A percentile compares a stretch with the other conserved stretches of the same genome.
phyloP scores from a whole-genome alignment of 2,797 vertebrate genomes.

The Sitta carolinensis region DNA sequence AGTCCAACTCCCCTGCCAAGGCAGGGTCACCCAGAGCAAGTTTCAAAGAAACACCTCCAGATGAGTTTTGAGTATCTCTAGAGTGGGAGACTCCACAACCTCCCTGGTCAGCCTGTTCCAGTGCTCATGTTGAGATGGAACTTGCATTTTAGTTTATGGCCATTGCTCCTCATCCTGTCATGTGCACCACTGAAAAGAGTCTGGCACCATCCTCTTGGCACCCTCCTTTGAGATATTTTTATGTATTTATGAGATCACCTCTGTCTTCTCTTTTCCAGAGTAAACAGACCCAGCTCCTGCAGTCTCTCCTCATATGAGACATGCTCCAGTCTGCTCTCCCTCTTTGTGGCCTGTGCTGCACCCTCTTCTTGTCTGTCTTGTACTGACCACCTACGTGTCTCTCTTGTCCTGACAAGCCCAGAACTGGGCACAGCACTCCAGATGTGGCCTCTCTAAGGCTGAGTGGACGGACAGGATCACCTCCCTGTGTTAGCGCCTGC shows the following conservation, averaged over 20 bases:
- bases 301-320: neutral
- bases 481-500: neutral
- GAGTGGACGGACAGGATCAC: neutral
- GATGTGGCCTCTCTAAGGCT: neutral
- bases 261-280: neutral
- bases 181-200: neutral
- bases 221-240: rapidly evolving
- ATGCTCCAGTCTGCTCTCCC: neutral
- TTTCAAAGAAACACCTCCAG: neutral
- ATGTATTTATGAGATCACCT: neutral
- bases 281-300: neutral
- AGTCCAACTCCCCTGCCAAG: neutral
- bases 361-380: neutral
- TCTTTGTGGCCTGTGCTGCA: neutral
- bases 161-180: neutral
- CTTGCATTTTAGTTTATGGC: neutral
- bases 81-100: rapidly evolving
- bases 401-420: neutral
- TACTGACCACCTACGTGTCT: neutral
- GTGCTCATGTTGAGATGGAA: neutral
- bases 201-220: neutral
- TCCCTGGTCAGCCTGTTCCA: neutral
- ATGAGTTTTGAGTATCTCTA: neutral
- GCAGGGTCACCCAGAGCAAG: neutral
- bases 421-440: neutral